phyloP scores from a whole-genome alignment of 2,888 invertebrate species.

The Caenorhabditis sp. region DNA sequence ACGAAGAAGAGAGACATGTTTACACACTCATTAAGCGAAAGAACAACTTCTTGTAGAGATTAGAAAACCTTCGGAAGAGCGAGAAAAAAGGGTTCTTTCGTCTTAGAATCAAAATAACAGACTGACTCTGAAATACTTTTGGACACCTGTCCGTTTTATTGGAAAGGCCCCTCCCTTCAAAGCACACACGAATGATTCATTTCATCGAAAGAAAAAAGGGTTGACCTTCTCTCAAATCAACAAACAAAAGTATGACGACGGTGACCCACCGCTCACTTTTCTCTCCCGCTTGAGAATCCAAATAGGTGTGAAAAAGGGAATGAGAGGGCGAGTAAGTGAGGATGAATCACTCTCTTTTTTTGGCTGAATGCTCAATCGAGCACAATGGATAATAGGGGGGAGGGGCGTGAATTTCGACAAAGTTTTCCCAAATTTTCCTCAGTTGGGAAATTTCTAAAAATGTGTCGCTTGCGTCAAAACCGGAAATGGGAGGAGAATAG shows the following conservation, averaged over 20 bases:
- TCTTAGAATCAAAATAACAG: neutral
- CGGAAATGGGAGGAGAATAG: neutral
- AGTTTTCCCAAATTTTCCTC: conserved; percentile 33
- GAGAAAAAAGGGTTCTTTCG: conserved; percentile 18
- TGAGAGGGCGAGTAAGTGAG: conserved; percentile 36
- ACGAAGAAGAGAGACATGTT: conserved; percentile 27
- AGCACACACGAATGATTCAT: conserved; percentile 55
- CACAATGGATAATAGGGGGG: conserved; percentile 32
- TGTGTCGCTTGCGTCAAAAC: conserved; percentile 35
- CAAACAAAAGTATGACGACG: conserved; percentile 57
- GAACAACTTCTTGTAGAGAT: conserved; percentile 25
- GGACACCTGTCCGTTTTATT: conserved; percentile 31
- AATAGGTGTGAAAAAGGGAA: conserved; percentile 47
- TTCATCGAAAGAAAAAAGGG: conserved; percentile 14
- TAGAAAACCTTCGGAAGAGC: conserved; percentile 44
- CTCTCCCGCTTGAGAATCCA: conserved; percentile 25
- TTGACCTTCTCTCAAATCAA: conserved; percentile 55
- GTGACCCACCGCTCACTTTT: conserved; percentile 1
- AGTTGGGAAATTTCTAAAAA: conserved; percentile 32
- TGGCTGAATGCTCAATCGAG: conserved; percentile 49
- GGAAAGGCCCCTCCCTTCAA: conserved; percentile 20
- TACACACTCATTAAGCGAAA: conserved; percentile 22
- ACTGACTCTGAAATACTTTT: neutral
- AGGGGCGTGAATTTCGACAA: neutral
- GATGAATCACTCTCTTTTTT: conserved; percentile 44